Evolutionary conservation across 2,797 vertebrate species (phyloP).

Genomic region (Chrosomus eos): DNA sequence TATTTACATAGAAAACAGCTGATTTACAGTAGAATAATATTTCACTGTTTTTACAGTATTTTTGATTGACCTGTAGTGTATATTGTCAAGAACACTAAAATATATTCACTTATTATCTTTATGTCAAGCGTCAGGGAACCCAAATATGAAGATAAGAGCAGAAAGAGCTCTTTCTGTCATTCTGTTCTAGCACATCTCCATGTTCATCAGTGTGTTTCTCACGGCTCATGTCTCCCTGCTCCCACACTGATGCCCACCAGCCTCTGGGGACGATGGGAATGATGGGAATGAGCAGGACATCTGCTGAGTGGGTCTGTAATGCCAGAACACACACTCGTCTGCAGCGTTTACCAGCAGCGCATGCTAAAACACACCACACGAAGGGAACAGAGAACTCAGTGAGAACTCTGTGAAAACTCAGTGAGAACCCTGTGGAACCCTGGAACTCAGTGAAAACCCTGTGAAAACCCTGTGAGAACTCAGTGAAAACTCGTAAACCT

Average conservation of each 20-base stretch:
- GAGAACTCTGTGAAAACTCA: no score
- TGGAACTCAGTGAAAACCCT: no score
- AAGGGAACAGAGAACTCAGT: no score
- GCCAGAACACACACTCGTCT: slow-evolving; percentile 51
- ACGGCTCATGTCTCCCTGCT: not conserved
- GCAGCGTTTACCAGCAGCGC: not conserved
- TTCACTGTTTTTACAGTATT: no score
- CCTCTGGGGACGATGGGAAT: slow-evolving; percentile 40
- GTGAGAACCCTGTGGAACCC: no score
- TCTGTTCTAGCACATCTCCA: not conserved
- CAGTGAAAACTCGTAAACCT: no score
- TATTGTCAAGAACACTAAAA: not conserved
- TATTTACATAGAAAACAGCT: no score
- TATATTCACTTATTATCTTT: not conserved
- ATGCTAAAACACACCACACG: not conserved
- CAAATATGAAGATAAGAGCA: not conserved
- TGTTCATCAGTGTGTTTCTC: slow-evolving; percentile 16
- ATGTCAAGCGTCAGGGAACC: not conserved
- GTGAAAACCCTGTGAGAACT: no score
- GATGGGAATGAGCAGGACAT: slow-evolving; percentile 69
- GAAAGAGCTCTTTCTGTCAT: not conserved
- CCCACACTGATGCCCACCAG: not conserved
- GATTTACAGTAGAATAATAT: no score
- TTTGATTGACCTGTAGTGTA: not conserved
- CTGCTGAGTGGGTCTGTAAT: slow-evolving; percentile 78